Evolutionary conservation across 2,797 vertebrate genomes (phyloP), one percentile per base, ranked within the genome.

Genomic region (Acanthurus leucopareius): DNA sequence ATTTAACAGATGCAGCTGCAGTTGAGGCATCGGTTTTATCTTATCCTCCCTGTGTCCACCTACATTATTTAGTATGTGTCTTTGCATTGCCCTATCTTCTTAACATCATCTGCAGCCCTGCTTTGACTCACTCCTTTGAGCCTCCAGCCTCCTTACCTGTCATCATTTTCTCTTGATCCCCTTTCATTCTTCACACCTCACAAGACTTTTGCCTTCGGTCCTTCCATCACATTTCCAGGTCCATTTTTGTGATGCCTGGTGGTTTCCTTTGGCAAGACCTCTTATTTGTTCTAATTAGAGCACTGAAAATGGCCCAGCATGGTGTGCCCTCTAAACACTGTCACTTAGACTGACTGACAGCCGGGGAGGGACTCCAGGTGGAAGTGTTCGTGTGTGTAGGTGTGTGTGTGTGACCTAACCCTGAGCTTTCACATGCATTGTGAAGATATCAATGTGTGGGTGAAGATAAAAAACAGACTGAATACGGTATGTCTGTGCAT

Each of bases 281-380:
- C 77, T 82, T 53, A 75, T 86, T 75, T 48, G 10, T 80, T 92
- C 81, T 88, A 91, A 92, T 93, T 92, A 92, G 88, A 77, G 64
- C 63, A 47, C 72, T 77, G 69, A 77, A 77, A 73, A 82, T 89
- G 66, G 73, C 74, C 78, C 68, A 75, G 58, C 59, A 61, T 53
- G 49, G 45, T 62, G 54, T 85, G 82, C 85, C 89, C 80, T 81
- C 87, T 88, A 87, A 94, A 91, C 77, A 68, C 77, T 88, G 75
- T 77, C 87, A 91, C 72, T 94, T 87, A 88, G 60, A 69, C 76
- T 64, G 79, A 88, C 62, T 82, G 83, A 66, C 69, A 67, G 28
- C 57, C 13, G 53, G 80, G 51, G 78, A 69, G 71, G 86, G 83
- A 75, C 61, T 82, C 32, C 76, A 70, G 53, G 72, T 69, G 68